Conservation (phyloP, 2,797 vertebrate genomes). For the Gephyroberyx darwinii region DNA sequence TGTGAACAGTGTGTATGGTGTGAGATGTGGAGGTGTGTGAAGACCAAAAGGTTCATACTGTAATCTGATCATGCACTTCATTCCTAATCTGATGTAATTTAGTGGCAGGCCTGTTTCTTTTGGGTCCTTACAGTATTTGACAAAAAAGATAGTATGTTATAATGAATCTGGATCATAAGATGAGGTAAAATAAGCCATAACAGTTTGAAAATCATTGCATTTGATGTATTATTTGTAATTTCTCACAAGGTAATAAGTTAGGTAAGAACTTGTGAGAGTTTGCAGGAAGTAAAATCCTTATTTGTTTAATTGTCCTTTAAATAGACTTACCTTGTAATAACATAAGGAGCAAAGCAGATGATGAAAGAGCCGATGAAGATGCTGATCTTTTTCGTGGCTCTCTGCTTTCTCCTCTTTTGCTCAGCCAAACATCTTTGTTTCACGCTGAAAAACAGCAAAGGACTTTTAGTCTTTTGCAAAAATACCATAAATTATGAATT, state of each 20-base stretch:
- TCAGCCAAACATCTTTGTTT: constrained; percentile 87
- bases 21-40: too few species aligned
- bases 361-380: constrained; percentile 89
- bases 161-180: constrained; percentile 15
- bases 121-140: neutral
- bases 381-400: constrained; percentile 89
- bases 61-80: constrained; percentile 3
- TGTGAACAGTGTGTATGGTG: neutral
- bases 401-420: constrained; percentile 84
- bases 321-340: constrained; percentile 85
- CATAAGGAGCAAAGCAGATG: constrained; percentile 88
- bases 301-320: neutral
- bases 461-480: constrained; percentile 7
- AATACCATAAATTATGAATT: neutral
- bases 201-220: too few species aligned
- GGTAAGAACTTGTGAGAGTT: too few species aligned
- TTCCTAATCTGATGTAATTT: constrained; percentile 2
- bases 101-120: constrained; percentile 4
- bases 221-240: too few species aligned
- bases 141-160: neutral
- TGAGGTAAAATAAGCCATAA: neutral
- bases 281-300: too few species aligned
- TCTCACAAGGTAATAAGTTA: too few species aligned
- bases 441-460: constrained; percentile 77
- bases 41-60: neutral